These are phyloP conservation scores for Lasioglossum pauxillum DNA, from an alignment of 2,888 invertebrate species.

Conservation along the genomic window DNA sequence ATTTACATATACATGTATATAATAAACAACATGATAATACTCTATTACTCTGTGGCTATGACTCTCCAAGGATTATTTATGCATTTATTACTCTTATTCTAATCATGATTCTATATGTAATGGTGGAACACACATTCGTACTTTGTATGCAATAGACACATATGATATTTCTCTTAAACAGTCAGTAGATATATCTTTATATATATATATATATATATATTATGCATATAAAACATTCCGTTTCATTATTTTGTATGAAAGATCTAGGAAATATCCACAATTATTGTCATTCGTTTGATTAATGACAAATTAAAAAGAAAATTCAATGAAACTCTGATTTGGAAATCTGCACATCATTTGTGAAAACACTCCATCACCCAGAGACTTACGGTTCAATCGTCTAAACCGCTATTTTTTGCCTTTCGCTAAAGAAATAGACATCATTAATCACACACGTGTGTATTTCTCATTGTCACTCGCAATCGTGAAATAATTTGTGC, in stretches of 20 bases:
- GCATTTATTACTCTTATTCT: conserved; percentile 12
- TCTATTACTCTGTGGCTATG: conserved; percentile 9
- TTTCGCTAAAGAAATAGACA: conserved; percentile 73
- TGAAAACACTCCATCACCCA: conserved; percentile 63
- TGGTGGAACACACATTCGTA: conserved; percentile 45
- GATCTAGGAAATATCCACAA: conserved; percentile 2
- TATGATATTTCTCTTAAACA: conserved; percentile 30
- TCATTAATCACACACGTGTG: conserved; percentile 64
- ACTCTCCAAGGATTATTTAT: conserved; percentile 1
- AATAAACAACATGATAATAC: conserved; percentile 35
- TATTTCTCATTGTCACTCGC: conserved; percentile 59
- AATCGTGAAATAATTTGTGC: conserved; percentile 63
- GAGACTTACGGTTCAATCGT: conserved; percentile 62
- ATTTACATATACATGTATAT: conserved; percentile 41
- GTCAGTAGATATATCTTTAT: conserved; percentile 3
- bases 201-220: neutral
- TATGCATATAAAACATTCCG: neutral
- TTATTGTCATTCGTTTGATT: conserved; percentile 45
- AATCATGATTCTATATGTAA: conserved; percentile 13
- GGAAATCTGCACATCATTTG: conserved; percentile 57
- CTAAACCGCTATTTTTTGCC: conserved; percentile 63
- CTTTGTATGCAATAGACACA: conserved; percentile 14
- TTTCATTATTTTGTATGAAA: conserved; percentile 14
- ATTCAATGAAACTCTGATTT: conserved; percentile 36
- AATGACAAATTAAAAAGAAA: conserved; percentile 21